phyloP scores from a whole-genome alignment of 2,113 vertebrate species.

The Tinamus guttatus region DNA sequence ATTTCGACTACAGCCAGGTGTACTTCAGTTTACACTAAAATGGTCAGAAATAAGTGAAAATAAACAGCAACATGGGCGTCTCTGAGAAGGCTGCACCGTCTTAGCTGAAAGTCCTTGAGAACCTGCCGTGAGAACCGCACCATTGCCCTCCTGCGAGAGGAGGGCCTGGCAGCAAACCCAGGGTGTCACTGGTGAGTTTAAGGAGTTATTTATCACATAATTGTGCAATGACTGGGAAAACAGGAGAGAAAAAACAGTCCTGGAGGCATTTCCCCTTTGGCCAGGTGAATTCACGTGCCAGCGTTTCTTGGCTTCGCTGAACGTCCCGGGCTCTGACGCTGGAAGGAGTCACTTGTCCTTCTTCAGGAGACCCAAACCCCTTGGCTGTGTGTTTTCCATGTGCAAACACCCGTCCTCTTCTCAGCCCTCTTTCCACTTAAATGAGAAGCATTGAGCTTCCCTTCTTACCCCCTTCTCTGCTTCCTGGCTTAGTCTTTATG shows the following conservation, averaged over 20 bases:
- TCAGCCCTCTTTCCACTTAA: no score
- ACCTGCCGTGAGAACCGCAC: background rate
- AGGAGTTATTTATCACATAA: background rate
- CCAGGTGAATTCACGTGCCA: background rate
- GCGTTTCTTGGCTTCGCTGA: background rate
- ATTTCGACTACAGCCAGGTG: background rate
- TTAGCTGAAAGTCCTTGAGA: background rate
- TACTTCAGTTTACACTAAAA: background rate
- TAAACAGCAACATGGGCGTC: background rate
- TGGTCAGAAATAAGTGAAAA: slow-evolving; percentile 4
- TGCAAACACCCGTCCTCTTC: background rate
- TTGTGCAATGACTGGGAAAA: background rate
- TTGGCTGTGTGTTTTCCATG: background rate
- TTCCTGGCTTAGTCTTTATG: background rate
- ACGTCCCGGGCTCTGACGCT: background rate
- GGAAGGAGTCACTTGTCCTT: background rate
- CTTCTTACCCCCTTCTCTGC: background rate
- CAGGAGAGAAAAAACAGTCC: background rate
- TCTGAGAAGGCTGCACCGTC: background rate
- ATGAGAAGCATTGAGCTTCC: no score
- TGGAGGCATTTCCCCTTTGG: background rate
- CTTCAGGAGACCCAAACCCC: background rate
- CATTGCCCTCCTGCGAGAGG: background rate
- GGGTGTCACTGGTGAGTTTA: background rate
- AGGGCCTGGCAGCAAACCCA: background rate